Percentiles rank a stretch among this genome's conserved stretches.
These are phyloP conservation scores for Tholera decimalis DNA, from an alignment of 2,888 invertebrate genomes.

Conservation along the genomic window DNA sequence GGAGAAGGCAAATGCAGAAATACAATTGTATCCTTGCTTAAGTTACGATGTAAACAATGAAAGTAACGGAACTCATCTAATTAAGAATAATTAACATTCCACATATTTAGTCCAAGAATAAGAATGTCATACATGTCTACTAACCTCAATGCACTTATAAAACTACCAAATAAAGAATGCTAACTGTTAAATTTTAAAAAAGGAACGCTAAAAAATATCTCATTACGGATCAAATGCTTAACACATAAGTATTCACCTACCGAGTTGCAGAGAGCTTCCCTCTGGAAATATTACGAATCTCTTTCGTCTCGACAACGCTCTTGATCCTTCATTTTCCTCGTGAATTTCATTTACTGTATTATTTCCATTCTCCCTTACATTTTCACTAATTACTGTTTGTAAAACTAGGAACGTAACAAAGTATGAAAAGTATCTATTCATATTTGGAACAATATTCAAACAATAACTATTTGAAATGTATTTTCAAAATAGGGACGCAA, in stretches of 20 bases:
- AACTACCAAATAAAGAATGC: background rate
- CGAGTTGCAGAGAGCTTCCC: slow-evolving; percentile 92
- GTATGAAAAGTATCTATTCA: slow-evolving; percentile 56
- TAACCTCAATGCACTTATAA: slow-evolving; percentile 12
- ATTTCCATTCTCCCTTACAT: slow-evolving; percentile 68
- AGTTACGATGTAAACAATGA: slow-evolving; percentile 15
- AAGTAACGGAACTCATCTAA: slow-evolving; percentile 17
- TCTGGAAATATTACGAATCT: slow-evolving; percentile 92
- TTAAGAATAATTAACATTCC: slow-evolving; percentile 47
- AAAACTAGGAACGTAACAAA: slow-evolving; percentile 67
- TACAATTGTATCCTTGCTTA: background rate
- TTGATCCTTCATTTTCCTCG: slow-evolving; percentile 72
- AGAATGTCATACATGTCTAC: slow-evolving; percentile 14
- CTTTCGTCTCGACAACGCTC: slow-evolving; percentile 89
- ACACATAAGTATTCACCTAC: slow-evolving; percentile 78
- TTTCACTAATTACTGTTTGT: slow-evolving; percentile 71
- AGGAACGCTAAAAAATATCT: slow-evolving; percentile 19
- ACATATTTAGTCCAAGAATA: slow-evolving; percentile 3
- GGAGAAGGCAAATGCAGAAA: background rate
- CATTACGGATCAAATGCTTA: slow-evolving; percentile 60
- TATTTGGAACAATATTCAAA: slow-evolving; percentile 48
- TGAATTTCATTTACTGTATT: slow-evolving; percentile 69
- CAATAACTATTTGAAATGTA: slow-evolving; percentile 16
- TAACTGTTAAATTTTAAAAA: slow-evolving; percentile 13
- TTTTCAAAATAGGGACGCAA: slow-evolving; percentile 55